Conservation (phyloP, 2,797 vertebrate genomes). For the Buceros bicornis region DNA sequence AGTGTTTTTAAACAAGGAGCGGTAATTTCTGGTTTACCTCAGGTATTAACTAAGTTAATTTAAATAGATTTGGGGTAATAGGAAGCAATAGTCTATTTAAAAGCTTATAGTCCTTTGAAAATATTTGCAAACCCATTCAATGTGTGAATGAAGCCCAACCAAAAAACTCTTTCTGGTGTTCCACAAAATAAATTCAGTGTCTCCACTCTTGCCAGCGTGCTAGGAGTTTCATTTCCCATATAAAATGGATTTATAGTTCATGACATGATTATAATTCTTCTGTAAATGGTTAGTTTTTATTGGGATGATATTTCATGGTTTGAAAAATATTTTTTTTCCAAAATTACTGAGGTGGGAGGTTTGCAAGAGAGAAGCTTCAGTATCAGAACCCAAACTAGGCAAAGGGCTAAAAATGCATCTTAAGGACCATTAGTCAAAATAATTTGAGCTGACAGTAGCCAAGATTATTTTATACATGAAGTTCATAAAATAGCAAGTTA, state of each 20-base stretch:
- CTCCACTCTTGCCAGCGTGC: background rate
- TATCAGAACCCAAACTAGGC: background rate
- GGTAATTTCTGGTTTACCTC: background rate
- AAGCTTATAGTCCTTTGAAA: conserved; percentile 2
- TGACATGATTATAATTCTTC: background rate
- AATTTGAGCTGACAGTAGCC: conserved; percentile 22
- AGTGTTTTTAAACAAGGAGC: background rate
- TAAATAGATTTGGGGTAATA: background rate
- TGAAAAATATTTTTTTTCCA: conserved; percentile 13
- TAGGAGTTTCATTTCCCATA: background rate
- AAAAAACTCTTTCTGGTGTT: background rate
- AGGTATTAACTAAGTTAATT: background rate
- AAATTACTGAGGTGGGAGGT: conserved; percentile 30
- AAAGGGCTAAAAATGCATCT: conserved; percentile 31
- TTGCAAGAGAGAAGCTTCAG: background rate
- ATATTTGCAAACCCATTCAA: background rate
- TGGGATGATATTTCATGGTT: background rate
- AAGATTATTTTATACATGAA: conserved; percentile 39
- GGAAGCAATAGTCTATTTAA: background rate
- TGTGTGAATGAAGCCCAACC: background rate
- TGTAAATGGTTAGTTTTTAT: conserved; percentile 23
- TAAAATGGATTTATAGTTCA: background rate
- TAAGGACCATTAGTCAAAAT: conserved; percentile 59
- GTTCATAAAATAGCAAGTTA: conserved; percentile 50
- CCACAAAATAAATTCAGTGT: background rate